Percentiles rank a stretch among this genome's conserved stretches.
These are phyloP conservation scores for Papilio protenor DNA, from an alignment of 2,888 invertebrate species.

Conservation along the genomic window DNA sequence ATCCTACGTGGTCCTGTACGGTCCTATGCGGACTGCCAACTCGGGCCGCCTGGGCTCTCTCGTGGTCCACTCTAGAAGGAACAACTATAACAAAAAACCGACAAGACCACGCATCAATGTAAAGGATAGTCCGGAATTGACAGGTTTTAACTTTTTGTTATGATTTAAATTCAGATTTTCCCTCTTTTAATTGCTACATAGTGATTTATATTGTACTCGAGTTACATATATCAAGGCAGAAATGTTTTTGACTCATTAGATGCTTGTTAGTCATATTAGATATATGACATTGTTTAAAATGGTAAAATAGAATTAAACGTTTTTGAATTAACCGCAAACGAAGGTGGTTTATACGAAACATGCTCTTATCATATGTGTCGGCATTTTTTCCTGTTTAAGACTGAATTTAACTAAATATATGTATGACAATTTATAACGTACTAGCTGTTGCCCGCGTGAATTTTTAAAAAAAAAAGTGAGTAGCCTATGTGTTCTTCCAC, in stretches of 20 bases:
- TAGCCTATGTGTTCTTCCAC: too few species aligned
- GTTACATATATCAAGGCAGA: too few species aligned
- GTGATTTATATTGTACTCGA: too few species aligned
- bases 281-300: not conserved
- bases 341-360: not conserved
- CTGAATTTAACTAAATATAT: not conserved
- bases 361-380: not conserved
- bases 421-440: too few species aligned
- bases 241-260: not conserved
- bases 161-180: not conserved
- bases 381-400: too few species aligned
- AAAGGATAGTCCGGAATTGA: not conserved
- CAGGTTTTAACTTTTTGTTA: not conserved
- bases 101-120: not conserved
- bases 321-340: not conserved
- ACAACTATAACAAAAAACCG: not conserved
- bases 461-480: too few species aligned
- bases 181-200: not conserved
- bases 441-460: too few species aligned
- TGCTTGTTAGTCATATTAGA: not conserved
- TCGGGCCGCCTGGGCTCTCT: conserved; percentile 35
- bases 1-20: not conserved
- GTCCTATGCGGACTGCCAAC: conserved; percentile 22
- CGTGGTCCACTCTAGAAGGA: conserved; percentile 17
- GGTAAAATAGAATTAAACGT: not conserved